Evolutionary conservation across 2,888 invertebrate species (phyloP), one percentile per base, ranked within the genome.

Genomic region (Chloromyia formosa): DNA sequence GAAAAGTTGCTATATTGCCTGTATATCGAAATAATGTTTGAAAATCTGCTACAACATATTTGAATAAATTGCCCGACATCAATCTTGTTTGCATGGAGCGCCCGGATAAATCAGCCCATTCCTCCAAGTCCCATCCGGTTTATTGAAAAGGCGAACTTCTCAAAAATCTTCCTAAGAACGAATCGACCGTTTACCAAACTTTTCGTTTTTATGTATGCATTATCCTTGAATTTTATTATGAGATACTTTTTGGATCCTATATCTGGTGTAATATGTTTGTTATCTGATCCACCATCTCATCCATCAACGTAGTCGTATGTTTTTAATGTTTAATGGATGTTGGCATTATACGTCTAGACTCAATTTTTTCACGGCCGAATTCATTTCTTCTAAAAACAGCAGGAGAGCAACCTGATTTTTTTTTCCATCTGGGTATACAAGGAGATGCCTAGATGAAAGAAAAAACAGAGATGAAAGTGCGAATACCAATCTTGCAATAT

Each of bases 31-130:
- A 66, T 22, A 16, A 49, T 64, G 18, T 12, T 49, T 20, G 45
- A 66, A 66, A 66, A 66, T 66, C 66, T 66, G 66, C 66, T 66
- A 20, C 49, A 20, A 66, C 66, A 22, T 66, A 42, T 66, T 66
- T 66, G 45, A 66, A 66, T 66, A 66, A 66, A 66, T 66, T 66
- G 66, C 66, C 45, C 40, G 42, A 45, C 20, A 66, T 66, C 66
- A 66, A 66, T 66, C 66, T 66, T 66, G 45, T 45, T 66, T 66
- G 22, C 66, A 66, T 23, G 23, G 49, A 35, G 64, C 42, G 42
- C n/a, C 20, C 16, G 42, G n/a, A n/a, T n/a, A n/a, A n/a, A n/a
- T n/a, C n/a, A n/a, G n/a, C n/a, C n/a, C 7, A n/a, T 45, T 20
- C 1, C 16, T 22, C 66, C 42, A 4, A 20, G 7, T 45, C 22